phyloP scores from a whole-genome alignment of 1,140 invertebrate species.

The Drosophila parabipectinata region DNA sequence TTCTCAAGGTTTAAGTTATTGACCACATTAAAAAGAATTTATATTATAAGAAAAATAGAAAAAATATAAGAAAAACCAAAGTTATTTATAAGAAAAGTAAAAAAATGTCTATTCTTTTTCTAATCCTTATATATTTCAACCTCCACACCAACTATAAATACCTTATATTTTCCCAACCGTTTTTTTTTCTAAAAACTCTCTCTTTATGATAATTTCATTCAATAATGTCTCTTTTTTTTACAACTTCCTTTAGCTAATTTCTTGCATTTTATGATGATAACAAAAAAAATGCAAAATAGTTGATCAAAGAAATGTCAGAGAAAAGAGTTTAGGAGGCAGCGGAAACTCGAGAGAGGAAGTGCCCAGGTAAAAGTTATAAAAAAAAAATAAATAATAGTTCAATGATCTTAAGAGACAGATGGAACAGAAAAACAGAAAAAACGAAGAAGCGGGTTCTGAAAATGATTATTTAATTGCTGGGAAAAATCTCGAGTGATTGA shows the following conservation, averaged over 20 bases:
- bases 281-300: slow-evolving; percentile 34
- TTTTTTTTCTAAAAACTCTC: no score
- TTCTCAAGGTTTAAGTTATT: no score
- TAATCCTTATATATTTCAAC: no score
- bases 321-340: slow-evolving; percentile 44
- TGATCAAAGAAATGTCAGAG: slow-evolving; percentile 5
- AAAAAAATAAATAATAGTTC: slow-evolving; percentile 28
- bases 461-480: slow-evolving; percentile 27
- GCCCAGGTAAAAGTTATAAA: slow-evolving; percentile 37
- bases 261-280: background rate
- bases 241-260: slow-evolving; percentile 37
- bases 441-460: background rate
- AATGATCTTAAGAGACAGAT: slow-evolving; percentile 32
- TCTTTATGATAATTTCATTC: slow-evolving; percentile 6
- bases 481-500: slow-evolving; percentile 1
- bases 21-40: no score
- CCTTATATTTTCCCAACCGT: no score
- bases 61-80: no score
- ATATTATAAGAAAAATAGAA: no score
- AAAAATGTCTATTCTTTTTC: no score
- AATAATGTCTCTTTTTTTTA: slow-evolving; percentile 16
- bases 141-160: no score
- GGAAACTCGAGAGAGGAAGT: slow-evolving; percentile 37
- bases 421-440: background rate
- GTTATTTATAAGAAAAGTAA: no score